phyloP scores from a whole-genome alignment of 1,140 invertebrate species.

The Acyrthosiphon pisum region DNA sequence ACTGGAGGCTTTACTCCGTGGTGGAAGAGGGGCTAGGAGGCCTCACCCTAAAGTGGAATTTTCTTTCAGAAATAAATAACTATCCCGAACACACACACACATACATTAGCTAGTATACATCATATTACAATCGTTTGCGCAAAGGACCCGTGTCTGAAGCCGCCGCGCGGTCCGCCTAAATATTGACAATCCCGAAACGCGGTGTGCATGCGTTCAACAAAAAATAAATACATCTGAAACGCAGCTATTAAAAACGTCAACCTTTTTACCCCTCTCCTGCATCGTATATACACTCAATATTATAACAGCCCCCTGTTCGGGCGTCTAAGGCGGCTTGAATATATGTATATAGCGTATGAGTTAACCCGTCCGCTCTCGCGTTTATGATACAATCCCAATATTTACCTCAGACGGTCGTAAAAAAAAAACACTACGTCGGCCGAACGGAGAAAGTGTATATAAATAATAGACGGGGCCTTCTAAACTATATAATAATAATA shows the following conservation, averaged over 20 bases:
- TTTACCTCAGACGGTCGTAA: conserved; percentile 50
- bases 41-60: neutral
- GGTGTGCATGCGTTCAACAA: neutral
- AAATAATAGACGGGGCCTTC: conserved; percentile 10
- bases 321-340: neutral
- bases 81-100: neutral
- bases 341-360: conserved; percentile 1
- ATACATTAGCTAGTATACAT: neutral
- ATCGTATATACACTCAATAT: neutral
- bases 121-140: neutral
- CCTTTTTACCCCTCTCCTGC: neutral
- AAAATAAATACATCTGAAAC: conserved; percentile 34
- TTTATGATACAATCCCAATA: conserved; percentile 43
- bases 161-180: conserved; percentile 12
- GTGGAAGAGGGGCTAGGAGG: too few species aligned
- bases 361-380: conserved; percentile 37
- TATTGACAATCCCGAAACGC: conserved; percentile 28
- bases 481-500: conserved; percentile 39
- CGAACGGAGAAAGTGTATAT: neutral
- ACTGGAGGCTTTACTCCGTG: too few species aligned
- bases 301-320: neutral
- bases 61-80: neutral
- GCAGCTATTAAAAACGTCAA: conserved; percentile 41
- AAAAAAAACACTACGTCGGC: conserved; percentile 1
- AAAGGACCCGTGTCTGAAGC: conserved; percentile 4